Percentiles rank a stretch among this genome's conserved stretches.
Conservation (phyloP, 2,797 vertebrate species). For the Eospalax fontanierii region DNA sequence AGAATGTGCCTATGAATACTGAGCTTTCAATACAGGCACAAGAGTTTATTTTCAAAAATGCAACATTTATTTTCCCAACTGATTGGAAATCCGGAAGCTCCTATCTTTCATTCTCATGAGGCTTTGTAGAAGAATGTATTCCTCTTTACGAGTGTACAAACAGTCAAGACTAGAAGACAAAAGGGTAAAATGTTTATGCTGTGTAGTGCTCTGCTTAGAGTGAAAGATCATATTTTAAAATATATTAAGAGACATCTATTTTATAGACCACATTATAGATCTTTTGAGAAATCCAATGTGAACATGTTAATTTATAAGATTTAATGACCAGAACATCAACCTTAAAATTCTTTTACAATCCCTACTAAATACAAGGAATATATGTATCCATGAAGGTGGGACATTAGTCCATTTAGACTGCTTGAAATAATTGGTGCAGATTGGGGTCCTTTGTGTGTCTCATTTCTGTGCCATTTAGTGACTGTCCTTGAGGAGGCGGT, state of each 20-base stretch:
- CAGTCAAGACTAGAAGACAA: constrained; percentile 46
- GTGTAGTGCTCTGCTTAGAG: constrained; percentile 54
- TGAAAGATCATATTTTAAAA: constrained; percentile 58
- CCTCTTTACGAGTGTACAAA: constrained; percentile 47
- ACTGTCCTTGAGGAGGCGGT: constrained; percentile 15
- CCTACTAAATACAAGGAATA: neutral
- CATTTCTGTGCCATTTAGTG: constrained; percentile 40
- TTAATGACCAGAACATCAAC: constrained; percentile 60
- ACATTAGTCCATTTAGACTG: neutral
- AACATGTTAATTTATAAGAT: constrained; percentile 34
- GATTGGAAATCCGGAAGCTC: constrained; percentile 48
- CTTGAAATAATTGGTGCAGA: constrained; percentile 22
- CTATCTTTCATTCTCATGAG: constrained; percentile 38
- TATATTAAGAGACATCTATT: constrained; percentile 32
- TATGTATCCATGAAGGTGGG: neutral
- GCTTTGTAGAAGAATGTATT: constrained; percentile 48
- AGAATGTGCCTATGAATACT: constrained; percentile 42
- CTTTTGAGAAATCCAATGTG: constrained; percentile 44
- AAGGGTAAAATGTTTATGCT: constrained; percentile 43
- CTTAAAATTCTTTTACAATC: constrained; percentile 51
- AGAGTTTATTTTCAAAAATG: constrained; percentile 70
- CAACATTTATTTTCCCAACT: constrained; percentile 55
- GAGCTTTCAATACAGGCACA: constrained; percentile 35
- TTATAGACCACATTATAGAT: constrained; percentile 25
- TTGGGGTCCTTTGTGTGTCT: neutral